Evolutionary conservation across 2,888 invertebrate genomes (phyloP), one percentile per base, ranked within the genome.

Genomic region (Muscina levida): DNA sequence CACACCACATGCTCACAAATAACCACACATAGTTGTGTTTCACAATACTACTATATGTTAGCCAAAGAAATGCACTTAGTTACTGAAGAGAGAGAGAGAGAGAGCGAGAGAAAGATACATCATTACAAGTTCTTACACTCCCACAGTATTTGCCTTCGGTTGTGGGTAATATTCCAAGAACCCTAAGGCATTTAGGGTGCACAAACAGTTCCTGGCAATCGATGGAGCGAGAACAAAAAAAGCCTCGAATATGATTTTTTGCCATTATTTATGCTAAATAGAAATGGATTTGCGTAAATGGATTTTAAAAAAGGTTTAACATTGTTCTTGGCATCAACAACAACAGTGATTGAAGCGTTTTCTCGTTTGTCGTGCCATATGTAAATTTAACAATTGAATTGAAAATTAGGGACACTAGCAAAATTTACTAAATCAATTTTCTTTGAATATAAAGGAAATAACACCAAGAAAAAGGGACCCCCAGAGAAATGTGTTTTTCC

Each of bases 251-350:
- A 79, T 77, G 79, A 79, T 77, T 77, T n/a, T 78, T 85, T 86
- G 87, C 86, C 86, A 85, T 85, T 77, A 72, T 77, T 81, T 81
- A 87, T 88, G 87, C 84, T 87, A 87, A 88, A 87, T 85, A 85
- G 85, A 85, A 77, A 75, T 81, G 87, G 87, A 88, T 88, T 88
- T 88, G 84, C 82, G 85, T 86, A 88, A 88, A 88, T 88, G 86
- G 87, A 87, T 86, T 87, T 86, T 84, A 68, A 77, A 75, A 81
- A 81, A 72, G 74, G 76, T 70, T 81, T 68, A 42, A 62, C 62
- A 42, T 42, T 62, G 39, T 19, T 62, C 42, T 62, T 62, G 26
- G 19, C 62, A 19, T 19, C 39, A 39, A 17, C 48, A 48, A 15
- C 48, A 48, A 4, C 19, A 59, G 62, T 11, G 62, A 68, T 65